Evolutionary conservation across 2,113 vertebrate species (phyloP).

Genomic region (Mesoclemmys tuberculata): DNA sequence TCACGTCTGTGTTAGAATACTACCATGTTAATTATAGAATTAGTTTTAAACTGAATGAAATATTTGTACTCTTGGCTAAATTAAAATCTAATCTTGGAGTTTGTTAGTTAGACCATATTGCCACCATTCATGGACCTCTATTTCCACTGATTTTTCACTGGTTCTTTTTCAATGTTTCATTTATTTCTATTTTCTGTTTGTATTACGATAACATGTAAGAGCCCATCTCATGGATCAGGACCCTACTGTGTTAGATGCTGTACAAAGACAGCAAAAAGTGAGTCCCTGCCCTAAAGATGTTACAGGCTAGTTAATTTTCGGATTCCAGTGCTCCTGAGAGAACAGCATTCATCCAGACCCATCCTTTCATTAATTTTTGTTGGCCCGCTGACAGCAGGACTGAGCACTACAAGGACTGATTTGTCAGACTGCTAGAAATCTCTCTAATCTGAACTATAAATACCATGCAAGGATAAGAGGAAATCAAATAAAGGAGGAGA

Average conservation of each 20-base stretch:
- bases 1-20: not conserved
- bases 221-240: not conserved
- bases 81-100: not conserved
- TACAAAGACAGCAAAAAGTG: constrained; percentile 35
- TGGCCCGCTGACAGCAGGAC: constrained; percentile 54
- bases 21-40: not conserved
- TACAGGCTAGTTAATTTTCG: not conserved
- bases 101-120: not conserved
- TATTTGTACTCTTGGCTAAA: not conserved
- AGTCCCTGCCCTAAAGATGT: not conserved
- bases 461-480: not conserved
- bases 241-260: constrained; percentile 34
- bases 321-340: constrained; percentile 40
- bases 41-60: not conserved
- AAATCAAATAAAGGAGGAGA: not conserved
- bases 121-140: not conserved
- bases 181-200: not conserved
- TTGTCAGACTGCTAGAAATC: constrained; percentile 37
- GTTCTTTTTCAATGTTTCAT: not conserved
- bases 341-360: constrained; percentile 43
- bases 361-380: constrained; percentile 49
- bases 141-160: not conserved
- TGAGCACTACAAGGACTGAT: constrained; percentile 43
- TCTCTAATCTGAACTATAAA: constrained; percentile 46
- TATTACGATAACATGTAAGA: not conserved